A percentile compares a stretch with the other conserved stretches of the same genome.
Conservation (phyloP, 2,113 vertebrate genomes). For the Pavo muticus region DNA sequence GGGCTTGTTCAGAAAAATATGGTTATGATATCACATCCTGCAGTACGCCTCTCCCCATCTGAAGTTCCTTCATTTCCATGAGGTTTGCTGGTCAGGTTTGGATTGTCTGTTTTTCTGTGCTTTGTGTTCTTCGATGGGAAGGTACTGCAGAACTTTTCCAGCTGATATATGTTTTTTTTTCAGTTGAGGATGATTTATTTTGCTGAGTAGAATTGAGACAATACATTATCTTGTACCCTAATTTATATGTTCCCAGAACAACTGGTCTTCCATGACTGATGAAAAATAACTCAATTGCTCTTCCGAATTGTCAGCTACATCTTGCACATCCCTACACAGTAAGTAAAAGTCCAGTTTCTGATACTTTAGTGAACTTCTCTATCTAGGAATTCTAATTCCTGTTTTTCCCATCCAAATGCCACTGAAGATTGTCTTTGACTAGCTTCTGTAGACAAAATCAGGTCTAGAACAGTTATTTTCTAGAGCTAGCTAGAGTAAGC, state of each 20-base stretch:
- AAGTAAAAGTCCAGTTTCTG: background rate
- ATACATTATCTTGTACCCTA: background rate
- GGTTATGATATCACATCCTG: background rate
- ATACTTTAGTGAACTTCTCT: background rate
- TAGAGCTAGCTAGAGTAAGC: background rate
- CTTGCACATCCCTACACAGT: accelerated
- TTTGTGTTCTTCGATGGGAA: background rate
- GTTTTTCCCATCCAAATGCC: background rate
- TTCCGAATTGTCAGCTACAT: background rate
- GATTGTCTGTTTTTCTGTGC: background rate
- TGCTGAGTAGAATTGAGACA: background rate
- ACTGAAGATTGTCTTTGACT: background rate
- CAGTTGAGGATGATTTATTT: background rate
- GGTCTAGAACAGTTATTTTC: background rate
- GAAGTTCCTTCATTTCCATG: background rate
- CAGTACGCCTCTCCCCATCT: background rate
- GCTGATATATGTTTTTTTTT: background rate
- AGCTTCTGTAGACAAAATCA: background rate
- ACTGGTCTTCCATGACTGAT: background rate
- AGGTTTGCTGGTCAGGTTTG: background rate
- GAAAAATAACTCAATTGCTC: background rate
- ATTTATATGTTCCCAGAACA: background rate
- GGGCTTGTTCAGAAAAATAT: background rate
- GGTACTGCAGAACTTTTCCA: background rate
- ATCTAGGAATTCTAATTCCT: background rate